Percentiles rank a stretch among this genome's conserved stretches.
Evolutionary conservation across 2,888 invertebrate species (phyloP).

Genomic region (Eupithecia subumbrata): DNA sequence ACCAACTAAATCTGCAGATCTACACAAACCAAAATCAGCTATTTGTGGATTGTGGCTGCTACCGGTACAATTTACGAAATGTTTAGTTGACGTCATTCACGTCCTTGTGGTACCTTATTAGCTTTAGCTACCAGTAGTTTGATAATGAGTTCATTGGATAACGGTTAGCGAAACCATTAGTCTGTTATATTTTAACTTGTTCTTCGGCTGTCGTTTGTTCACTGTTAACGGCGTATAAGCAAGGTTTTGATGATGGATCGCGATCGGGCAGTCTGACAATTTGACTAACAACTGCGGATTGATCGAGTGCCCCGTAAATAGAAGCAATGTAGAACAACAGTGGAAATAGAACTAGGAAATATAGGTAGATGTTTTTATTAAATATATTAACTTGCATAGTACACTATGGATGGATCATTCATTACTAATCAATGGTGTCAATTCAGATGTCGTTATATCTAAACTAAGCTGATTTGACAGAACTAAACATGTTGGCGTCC

Average conservation of each 20-base stretch:
- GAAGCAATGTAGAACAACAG: conserved; percentile 4
- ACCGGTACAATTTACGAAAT: conserved; percentile 44
- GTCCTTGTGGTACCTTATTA: conserved; percentile 40
- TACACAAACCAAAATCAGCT: conserved; percentile 38
- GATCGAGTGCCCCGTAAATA: conserved; percentile 10
- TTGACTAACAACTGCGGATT: not conserved
- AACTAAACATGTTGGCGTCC: too few species aligned
- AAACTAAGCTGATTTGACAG: too few species aligned
- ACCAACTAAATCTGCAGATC: conserved; percentile 20
- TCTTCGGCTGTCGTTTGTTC: not conserved
- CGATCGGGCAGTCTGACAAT: conserved; percentile 6
- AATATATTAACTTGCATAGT: not conserved
- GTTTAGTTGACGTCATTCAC: conserved; percentile 44
- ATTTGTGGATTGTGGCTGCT: conserved; percentile 35
- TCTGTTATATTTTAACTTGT: not conserved
- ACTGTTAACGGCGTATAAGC: not conserved
- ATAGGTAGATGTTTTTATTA: not conserved
- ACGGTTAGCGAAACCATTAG: conserved; percentile 23
- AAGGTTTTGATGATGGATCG: conserved; percentile 9
- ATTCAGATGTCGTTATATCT: too few species aligned
- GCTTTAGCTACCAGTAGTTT: conserved; percentile 23
- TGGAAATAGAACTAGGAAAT: conserved; percentile 3
- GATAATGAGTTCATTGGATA: conserved; percentile 41
- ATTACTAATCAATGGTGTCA: too few species aligned
- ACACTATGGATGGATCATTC: too few species aligned